Conservation (phyloP, 2,797 vertebrate species). For the Poecilia wingei region DNA sequence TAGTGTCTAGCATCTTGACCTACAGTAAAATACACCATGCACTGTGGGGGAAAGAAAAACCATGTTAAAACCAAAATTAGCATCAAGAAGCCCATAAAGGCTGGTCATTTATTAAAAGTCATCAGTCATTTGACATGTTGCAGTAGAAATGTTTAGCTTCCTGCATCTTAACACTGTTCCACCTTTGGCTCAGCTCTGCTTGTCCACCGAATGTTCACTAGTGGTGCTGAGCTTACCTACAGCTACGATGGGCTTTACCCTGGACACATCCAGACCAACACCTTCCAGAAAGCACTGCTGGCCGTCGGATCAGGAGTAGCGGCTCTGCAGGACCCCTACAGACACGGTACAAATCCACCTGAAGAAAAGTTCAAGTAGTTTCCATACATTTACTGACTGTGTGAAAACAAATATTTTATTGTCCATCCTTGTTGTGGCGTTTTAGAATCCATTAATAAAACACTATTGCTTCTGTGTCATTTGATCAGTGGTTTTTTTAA, state of each 20-base stretch:
- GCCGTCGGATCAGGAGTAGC: slow-evolving; percentile 88
- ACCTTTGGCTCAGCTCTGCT: slow-evolving; percentile 37
- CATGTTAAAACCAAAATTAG: too few species aligned
- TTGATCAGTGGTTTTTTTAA: background rate
- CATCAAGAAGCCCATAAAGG: background rate
- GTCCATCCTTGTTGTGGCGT: background rate
- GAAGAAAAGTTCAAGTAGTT: background rate
- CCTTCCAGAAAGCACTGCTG: slow-evolving; percentile 88
- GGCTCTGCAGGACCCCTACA: slow-evolving; percentile 89
- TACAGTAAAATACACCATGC: too few species aligned
- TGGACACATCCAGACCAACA: slow-evolving; percentile 87
- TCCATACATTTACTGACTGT: background rate
- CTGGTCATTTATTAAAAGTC: background rate
- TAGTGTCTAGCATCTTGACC: too few species aligned
- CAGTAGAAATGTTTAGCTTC: background rate
- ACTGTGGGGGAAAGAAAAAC: too few species aligned
- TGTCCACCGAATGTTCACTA: slow-evolving; percentile 45
- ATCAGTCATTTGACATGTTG: background rate
- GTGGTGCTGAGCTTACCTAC: slow-evolving; percentile 31
- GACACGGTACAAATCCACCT: slow-evolving; percentile 87
- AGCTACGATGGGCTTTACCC: slow-evolving; percentile 81
- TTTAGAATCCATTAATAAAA: background rate
- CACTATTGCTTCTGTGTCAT: background rate
- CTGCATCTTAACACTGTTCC: background rate
- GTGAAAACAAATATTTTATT: background rate